Evolutionary conservation across 2,113 vertebrate genomes (phyloP), one percentile per base, ranked within the genome.

Genomic region (Rhinoptilus africanus): DNA sequence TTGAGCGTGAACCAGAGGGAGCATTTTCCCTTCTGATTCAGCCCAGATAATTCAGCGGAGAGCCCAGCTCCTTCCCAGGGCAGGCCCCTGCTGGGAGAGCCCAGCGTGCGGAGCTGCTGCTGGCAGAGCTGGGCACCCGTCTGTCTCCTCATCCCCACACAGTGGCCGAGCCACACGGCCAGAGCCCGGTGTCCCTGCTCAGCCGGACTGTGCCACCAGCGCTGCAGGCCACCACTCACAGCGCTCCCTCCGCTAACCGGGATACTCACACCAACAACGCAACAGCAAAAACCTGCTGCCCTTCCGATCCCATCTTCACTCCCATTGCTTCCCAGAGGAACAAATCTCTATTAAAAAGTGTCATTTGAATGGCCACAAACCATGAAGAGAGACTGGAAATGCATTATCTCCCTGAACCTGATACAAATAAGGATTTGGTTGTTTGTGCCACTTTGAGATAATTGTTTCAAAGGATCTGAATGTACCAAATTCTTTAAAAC

Each of bases 401-500:
- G 7, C 14, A 37, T 88, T 59, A 51, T n/a, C 74, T 69, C 67
- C 63, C 56, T 16, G 39, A 91, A 53, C 41, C 20, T 39, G 32
- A 22, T 57, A 87, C 41, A 64, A 96, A 9, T 14, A 54, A 57
- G 27, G 74, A 85, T 88, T 57, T 63, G 39, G 56, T 56, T 86
- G 43, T 30, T 85, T 77, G 76, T 95, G 79, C 83, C 85, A 63
- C 83, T 82, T 81, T 15, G 71, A 93, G 73, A 92, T 84, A 96
- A 97, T 93, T 96, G 48, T 96, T 95, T 91, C 93, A 91, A 85
- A 92, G 89, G 60, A 78, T 79, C 56, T 59, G 74, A 91, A 85
- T 35, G 85, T 37, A 94, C 85, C 79, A 95, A 96, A 95, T 81
- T 89, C 72, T 96, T 94, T 96, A 91, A 95, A 97, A 69, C 91